These are phyloP conservation scores for Myotis planiceps DNA, from an alignment of 2,797 vertebrate species.

Conservation along the genomic window DNA sequence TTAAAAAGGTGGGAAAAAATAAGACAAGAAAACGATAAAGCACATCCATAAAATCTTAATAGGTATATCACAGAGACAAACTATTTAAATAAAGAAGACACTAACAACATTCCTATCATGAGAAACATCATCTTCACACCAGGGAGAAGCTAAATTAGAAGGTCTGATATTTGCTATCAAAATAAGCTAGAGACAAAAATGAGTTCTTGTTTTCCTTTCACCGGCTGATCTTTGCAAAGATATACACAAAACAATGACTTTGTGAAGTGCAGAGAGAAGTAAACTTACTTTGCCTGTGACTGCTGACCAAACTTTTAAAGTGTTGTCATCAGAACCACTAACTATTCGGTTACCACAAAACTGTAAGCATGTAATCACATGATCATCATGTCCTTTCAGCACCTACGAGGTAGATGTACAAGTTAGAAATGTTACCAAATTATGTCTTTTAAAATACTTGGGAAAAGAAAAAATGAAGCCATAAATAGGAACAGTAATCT, in stretches of 20 bases:
- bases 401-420: constrained; percentile 88
- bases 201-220: background rate
- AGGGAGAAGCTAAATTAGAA: constrained; percentile 28
- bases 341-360: constrained; percentile 99
- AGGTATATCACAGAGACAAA: constrained; percentile 70
- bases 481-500: constrained; percentile 29
- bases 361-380: constrained; percentile 99
- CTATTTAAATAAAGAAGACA: constrained; percentile 68
- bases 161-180: background rate
- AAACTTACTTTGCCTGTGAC: constrained; percentile 96
- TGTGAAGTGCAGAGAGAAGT: background rate
- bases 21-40: constrained; percentile 68
- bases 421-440: background rate
- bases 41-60: constrained; percentile 70
- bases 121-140: constrained; percentile 35
- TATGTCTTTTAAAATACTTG: constrained; percentile 1
- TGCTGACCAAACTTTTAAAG: constrained; percentile 99
- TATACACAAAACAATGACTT: background rate
- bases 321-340: constrained; percentile 99
- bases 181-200: background rate
- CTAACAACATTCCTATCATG: background rate
- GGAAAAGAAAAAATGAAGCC: constrained; percentile 19
- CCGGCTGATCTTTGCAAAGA: background rate
- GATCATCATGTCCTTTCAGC: constrained; percentile 99
- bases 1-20: constrained; percentile 59